Evolutionary conservation across 2,113 vertebrate species (phyloP).

Genomic region (Podarcis muralis): DNA sequence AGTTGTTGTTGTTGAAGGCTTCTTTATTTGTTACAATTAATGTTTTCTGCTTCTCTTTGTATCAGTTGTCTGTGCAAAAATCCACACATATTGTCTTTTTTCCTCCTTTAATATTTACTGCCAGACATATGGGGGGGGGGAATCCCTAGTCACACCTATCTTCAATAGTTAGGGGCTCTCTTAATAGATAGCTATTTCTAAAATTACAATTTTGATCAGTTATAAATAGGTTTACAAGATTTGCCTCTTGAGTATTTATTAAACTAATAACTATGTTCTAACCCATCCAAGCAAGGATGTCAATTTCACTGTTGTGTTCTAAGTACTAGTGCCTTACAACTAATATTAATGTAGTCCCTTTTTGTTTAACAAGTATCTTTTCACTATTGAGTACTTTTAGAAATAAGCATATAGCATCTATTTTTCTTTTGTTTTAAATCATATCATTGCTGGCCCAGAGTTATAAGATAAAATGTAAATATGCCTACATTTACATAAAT

Average conservation of each 20-base stretch:
- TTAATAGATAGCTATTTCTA: conserved; percentile 21
- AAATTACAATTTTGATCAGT: conserved; percentile 13
- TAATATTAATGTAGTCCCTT: background rate
- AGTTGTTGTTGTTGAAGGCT: background rate
- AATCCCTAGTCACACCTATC: background rate
- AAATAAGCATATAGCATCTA: background rate
- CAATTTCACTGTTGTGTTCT: background rate
- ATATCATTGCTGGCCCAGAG: background rate
- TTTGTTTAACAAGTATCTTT: background rate
- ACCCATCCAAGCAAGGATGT: background rate
- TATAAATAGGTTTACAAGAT: background rate
- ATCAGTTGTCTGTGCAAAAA: background rate
- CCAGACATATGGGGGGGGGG: background rate
- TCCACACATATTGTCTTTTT: background rate
- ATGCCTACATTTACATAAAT: background rate
- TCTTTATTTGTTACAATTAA: background rate
- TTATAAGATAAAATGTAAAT: background rate
- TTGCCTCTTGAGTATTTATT: background rate
- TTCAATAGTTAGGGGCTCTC: conserved; percentile 16
- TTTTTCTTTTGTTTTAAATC: background rate
- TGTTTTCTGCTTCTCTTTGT: background rate
- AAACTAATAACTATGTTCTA: background rate
- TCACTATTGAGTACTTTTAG: background rate
- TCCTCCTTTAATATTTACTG: conserved; percentile 9
- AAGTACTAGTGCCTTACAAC: background rate